These are phyloP conservation scores for Ariolimax columbianus DNA, from an alignment of 2,888 invertebrate genomes.

Conservation along the genomic window DNA sequence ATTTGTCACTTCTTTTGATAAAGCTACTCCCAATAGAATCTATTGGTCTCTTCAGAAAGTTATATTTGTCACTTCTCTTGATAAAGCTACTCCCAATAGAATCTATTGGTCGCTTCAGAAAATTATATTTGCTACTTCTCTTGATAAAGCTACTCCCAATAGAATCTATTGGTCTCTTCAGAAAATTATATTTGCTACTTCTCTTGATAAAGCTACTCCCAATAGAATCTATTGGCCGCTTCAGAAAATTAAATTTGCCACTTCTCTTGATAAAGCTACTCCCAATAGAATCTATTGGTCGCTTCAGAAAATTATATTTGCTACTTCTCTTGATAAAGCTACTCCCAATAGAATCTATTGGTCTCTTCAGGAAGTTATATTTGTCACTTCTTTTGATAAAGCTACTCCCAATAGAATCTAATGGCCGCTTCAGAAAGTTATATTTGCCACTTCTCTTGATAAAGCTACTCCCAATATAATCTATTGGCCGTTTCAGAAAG, in stretches of 20 bases:
- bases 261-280: slow-evolving; percentile 7
- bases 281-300: slow-evolving; percentile 12
- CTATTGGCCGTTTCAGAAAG: neutral
- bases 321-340: slow-evolving; percentile 18
- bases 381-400: neutral
- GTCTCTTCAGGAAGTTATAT: neutral
- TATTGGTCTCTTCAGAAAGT: neutral
- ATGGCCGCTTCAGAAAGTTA: neutral
- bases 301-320: neutral
- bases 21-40: slow-evolving; percentile 5
- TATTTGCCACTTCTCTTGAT: neutral
- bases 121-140: neutral
- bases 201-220: slow-evolving; percentile 17
- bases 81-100: slow-evolving; percentile 6
- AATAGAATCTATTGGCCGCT: neutral
- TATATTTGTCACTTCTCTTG: neutral
- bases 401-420: neutral
- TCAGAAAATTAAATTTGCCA: neutral
- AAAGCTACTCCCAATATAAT: slow-evolving; percentile 1
- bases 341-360: slow-evolving; percentile 3
- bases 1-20: neutral
- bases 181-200: neutral
- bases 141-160: slow-evolving; percentile 21
- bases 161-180: neutral
- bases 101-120: neutral